Percentiles rank a stretch among this genome's conserved stretches.
phyloP scores from a whole-genome alignment of 2,113 vertebrate species.

The Coreoperca whiteheadi region DNA sequence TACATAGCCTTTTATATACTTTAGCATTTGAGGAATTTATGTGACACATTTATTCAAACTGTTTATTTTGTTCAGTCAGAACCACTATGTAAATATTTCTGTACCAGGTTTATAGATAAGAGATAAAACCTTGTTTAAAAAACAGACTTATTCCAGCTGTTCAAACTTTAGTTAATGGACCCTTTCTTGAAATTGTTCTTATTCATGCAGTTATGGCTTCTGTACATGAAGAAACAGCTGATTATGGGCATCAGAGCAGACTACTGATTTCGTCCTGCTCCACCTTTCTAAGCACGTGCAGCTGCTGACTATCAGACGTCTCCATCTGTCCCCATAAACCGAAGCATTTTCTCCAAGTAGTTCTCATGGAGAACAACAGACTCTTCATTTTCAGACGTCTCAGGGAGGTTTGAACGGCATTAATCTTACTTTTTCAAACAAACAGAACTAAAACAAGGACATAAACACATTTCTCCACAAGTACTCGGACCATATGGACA shows the following conservation, averaged over 20 bases:
- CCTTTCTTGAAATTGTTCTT: background rate
- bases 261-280: background rate
- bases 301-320: conserved; percentile 40
- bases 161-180: background rate
- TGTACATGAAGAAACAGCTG: conserved; percentile 2
- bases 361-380: conserved; percentile 14
- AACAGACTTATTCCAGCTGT: background rate
- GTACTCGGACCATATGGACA: too few relatives aligned
- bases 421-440: conserved; percentile 1
- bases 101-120: too few relatives aligned
- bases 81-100: background rate
- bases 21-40: background rate
- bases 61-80: background rate
- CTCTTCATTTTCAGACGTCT: conserved; percentile 5
- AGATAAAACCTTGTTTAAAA: background rate
- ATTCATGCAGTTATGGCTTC: background rate
- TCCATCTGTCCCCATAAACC: conserved; percentile 53
- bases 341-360: conserved; percentile 9
- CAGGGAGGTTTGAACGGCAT: background rate
- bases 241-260: conserved; percentile 5
- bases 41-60: background rate
- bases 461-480: background rate
- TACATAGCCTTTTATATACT: background rate
- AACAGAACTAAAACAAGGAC: background rate
- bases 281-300: conserved; percentile 7